Base-by-base conservation (phyloP, 2,888 invertebrate species). In the Macaria notata region DNA sequence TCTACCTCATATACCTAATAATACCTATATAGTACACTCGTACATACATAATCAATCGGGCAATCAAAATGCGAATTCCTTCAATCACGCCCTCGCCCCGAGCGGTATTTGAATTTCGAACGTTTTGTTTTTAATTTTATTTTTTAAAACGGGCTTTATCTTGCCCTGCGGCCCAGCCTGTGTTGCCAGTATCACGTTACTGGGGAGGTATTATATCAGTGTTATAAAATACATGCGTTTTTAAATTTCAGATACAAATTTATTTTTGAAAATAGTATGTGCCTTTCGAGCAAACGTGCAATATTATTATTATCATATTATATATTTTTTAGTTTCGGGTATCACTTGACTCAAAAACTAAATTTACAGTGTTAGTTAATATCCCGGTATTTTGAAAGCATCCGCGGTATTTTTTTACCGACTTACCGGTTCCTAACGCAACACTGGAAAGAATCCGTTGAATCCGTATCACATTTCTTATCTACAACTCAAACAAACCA, bases 161-260 rank as follows among this genome's bases (percentile, higher is more conserved):
- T 85, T 76, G 79, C 83, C 85, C 81, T 81, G 82, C 80, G 80
- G 83, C 83, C 83, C 81, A 72, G 74, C 83, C 83, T 83, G 84
- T 84, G 83, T 86, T 56, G 43, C 81, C 76, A 79, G 78, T 85
- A 86, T 90, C 86, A 78, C 86, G 84, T 90, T 89, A 87, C 89
- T 78, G 73, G 81, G 86, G n/a, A 43, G 33, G 39, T 31, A 42
- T 19, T 49, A 49, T 49, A 49, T 7, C 31, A 43, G n/a, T 31
- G 38, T 47, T 38, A 36, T 30, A 33, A 48, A 79, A 76, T 73
- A 71, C 73, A 84, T 82, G 83, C 68, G 29, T 44, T 44, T 9
- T 29, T 6, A 44, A 44, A 19, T 36, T 19, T 19, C 19, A 19
- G 19, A 19, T 19, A 19, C 19, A 1, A 19, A 19, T 19, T 19